These are phyloP conservation scores for Malurus elegans DNA, from an alignment of 2,113 vertebrate species.

Conservation along the genomic window DNA sequence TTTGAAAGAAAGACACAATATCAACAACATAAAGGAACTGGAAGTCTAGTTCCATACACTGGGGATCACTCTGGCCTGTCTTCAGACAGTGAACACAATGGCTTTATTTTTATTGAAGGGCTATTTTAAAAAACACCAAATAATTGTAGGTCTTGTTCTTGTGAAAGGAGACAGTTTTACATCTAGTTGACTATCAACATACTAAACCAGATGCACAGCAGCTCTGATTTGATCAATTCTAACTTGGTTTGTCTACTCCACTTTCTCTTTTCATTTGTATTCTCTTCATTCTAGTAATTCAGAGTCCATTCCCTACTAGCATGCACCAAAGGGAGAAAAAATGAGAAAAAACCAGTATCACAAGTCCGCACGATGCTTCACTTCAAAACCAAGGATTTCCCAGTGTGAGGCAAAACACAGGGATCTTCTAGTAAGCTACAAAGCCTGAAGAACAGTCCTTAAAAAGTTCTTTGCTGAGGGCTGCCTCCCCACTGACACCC, in stretches of 20 bases:
- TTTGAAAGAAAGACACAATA: neutral
- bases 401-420: neutral
- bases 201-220: neutral
- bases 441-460: neutral
- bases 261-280: neutral
- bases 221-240: neutral
- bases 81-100: neutral
- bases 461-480: neutral
- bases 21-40: neutral
- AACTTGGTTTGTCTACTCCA: neutral
- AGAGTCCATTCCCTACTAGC: neutral
- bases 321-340: neutral
- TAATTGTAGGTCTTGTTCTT: neutral
- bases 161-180: neutral
- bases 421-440: neutral
- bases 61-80: neutral
- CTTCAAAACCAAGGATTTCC: neutral
- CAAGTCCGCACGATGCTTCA: neutral
- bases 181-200: neutral
- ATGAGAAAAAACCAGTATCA: neutral
- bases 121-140: neutral
- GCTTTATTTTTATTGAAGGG: neutral
- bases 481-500: neutral
- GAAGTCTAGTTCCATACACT: neutral
- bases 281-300: neutral